Evolutionary conservation across 2,113 vertebrate species (phyloP).

Genomic region (Etheostoma spectabile): DNA sequence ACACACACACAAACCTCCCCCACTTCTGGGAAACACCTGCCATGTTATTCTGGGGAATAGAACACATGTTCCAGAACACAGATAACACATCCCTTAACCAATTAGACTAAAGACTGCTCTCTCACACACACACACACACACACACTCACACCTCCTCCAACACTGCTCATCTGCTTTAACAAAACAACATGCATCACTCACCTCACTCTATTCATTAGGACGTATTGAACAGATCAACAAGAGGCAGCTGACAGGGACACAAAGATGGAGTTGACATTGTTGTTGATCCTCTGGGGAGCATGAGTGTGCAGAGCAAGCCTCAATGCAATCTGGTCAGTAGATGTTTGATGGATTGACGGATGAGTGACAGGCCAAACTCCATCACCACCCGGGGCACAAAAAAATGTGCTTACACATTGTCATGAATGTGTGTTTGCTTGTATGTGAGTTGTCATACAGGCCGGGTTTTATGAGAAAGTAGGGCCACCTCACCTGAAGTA

Average conservation of each 20-base stretch:
- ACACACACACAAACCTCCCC: slow-evolving; percentile 33
- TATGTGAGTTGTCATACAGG: no score
- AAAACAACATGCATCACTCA: slow-evolving; percentile 12
- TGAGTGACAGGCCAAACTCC: no score
- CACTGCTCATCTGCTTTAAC: slow-evolving; percentile 9
- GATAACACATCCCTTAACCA: slow-evolving; percentile 48
- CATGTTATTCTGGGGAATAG: slow-evolving; percentile 52
- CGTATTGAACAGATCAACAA: neutral
- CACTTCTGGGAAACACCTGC: slow-evolving; percentile 59
- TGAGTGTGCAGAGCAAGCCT: no score
- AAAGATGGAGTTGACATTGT: neutral
- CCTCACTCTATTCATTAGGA: slow-evolving; percentile 23
- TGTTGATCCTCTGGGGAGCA: neutral
- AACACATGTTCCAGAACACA: slow-evolving; percentile 48
- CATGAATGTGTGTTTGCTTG: no score
- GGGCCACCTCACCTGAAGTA: no score
- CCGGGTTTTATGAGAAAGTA: no score
- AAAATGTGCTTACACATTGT: no score
- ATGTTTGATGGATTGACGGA: no score
- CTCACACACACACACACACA: slow-evolving; percentile 9
- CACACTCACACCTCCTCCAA: slow-evolving; percentile 7
- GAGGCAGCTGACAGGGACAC: neutral
- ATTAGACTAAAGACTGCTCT: slow-evolving; percentile 33
- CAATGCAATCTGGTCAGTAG: no score
- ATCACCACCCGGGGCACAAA: no score